Base-by-base conservation (phyloP, 2,113 vertebrate genomes). In the Egretta garzetta region DNA sequence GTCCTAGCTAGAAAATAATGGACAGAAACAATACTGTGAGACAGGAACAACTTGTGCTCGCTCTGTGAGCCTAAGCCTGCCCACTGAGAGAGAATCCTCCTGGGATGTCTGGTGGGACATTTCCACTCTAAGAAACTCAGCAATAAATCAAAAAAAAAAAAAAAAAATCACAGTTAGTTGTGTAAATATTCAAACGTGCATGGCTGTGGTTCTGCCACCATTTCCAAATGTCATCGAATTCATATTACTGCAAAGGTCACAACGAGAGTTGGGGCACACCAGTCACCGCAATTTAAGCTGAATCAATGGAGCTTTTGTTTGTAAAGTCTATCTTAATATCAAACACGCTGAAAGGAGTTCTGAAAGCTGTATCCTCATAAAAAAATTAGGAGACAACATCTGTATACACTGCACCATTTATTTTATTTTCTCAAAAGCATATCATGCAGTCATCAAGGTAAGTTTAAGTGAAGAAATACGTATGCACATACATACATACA, bases 261-360 rank as follows among this genome's bases (percentile, higher is more conserved):
- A 59, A 18, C 0, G 0, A 82, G 27, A 76, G 47, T 9, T 2
- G 1, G 62, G 37, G 50, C 27, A 33, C 9, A 41, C 2, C 27
- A 60, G 52, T 82, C 58, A 85, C 41, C 6, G 8, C 67, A 73
- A 70, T 80, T 86, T 88, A 76, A 88, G 63, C 33, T 66, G 32
- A 64, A 66, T 62, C 55, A 88, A 45, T 21, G 20, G 24, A 70
- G 19, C 12, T 80, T 32, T 90, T 90, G 62, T 88, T 91, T 70
- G 21, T n/a, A 41, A 80, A 85, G 19, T 45, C 23, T 85, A 15
- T 77, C 52, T 89, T 85, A 73, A 60, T 56, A 94, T 68, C 49
- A 66, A 62, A 53, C 12, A 52, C 37, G 50, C 1, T 70, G 47
- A 81, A 52, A 72, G 19, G 15, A 55, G 14, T 89, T 79, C n/a